Conservation (phyloP, 2,888 invertebrate species). For the Bursaphelenchus okinawaensis region DNA sequence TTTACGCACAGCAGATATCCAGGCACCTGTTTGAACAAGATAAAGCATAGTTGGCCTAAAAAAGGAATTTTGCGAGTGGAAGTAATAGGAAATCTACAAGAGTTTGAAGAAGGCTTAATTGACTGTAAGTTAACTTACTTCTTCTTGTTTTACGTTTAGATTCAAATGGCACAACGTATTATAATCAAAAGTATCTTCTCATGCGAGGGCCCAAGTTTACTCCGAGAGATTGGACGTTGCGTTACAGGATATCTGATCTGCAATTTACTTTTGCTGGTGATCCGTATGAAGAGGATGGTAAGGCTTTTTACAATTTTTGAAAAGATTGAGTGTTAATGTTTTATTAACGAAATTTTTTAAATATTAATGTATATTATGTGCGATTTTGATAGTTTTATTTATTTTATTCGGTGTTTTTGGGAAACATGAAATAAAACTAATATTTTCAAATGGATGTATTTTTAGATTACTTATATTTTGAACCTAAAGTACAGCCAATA, state of each 20-base stretch:
- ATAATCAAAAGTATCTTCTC: slow-evolving; percentile 35
- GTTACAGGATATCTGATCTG: neutral
- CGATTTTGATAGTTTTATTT: no score
- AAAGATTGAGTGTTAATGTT: no score
- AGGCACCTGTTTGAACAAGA: slow-evolving; percentile 78
- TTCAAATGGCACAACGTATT: slow-evolving; percentile 18
- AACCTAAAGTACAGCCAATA: slow-evolving; percentile 6
- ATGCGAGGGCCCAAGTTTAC: slow-evolving; percentile 36
- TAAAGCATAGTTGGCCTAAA: slow-evolving; percentile 75
- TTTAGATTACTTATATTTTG: slow-evolving; percentile 4
- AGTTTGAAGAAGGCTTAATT: slow-evolving; percentile 32
- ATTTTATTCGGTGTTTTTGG: neutral
- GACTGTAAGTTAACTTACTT: slow-evolving; percentile 1
- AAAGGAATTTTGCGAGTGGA: slow-evolving; percentile 90
- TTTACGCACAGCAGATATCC: slow-evolving; percentile 85
- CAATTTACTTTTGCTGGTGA: neutral
- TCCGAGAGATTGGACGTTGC: slow-evolving; percentile 25
- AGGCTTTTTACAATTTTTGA: neutral
- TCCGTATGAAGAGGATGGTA: neutral
- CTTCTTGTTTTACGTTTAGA: slow-evolving; percentile 1
- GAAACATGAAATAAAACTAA: no score
- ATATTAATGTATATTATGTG: no score
- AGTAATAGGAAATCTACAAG: slow-evolving; percentile 63
- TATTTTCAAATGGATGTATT: no score
- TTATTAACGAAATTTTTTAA: neutral